These are phyloP conservation scores for Aradus depressus DNA, from an alignment of 2,888 invertebrate species.

Conservation along the genomic window DNA sequence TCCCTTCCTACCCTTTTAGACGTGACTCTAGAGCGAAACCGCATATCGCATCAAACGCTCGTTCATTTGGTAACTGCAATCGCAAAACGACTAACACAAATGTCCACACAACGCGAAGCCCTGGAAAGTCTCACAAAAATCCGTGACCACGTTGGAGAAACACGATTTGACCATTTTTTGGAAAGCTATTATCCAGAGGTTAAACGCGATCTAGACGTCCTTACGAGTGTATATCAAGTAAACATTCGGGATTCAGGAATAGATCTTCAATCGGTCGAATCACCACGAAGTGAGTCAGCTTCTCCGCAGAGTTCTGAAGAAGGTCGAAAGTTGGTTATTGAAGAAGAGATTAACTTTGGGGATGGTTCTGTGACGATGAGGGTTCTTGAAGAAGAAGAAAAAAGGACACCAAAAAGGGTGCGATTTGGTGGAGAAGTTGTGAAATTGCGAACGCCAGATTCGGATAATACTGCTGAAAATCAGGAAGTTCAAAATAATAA, in stretches of 20 bases:
- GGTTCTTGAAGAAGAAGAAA: slow-evolving; percentile 52
- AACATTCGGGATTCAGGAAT: slow-evolving; percentile 33
- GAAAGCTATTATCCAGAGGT: slow-evolving; percentile 39
- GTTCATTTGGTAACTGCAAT: slow-evolving; percentile 37
- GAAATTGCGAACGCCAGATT: slow-evolving; percentile 74
- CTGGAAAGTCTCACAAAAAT: slow-evolving; percentile 58
- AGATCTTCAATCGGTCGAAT: slow-evolving; percentile 29
- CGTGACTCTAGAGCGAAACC: slow-evolving; percentile 16
- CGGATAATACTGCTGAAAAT: slow-evolving; percentile 43
- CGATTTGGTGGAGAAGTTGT: slow-evolving; percentile 79
- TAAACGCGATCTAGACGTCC: slow-evolving; percentile 45
- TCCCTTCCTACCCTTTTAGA: slow-evolving; percentile 30
- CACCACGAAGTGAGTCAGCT: slow-evolving; percentile 7
- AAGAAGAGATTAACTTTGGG: slow-evolving; percentile 59
- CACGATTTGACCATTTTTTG: slow-evolving; percentile 49
- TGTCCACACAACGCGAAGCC: slow-evolving; percentile 50
- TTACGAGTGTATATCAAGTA: slow-evolving; percentile 48
- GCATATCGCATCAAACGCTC: slow-evolving; percentile 32
- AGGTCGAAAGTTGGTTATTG: slow-evolving; percentile 20
- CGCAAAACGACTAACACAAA: slow-evolving; percentile 40
- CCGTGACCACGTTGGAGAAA: slow-evolving; percentile 52
- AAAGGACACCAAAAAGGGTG: slow-evolving; percentile 55
- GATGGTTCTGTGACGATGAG: slow-evolving; percentile 76
- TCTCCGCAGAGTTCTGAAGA: slow-evolving; percentile 15
- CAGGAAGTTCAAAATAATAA: slow-evolving; percentile 10